Conservation (phyloP, 2,113 vertebrate genomes). For the Genyomyrus donnyi region DNA sequence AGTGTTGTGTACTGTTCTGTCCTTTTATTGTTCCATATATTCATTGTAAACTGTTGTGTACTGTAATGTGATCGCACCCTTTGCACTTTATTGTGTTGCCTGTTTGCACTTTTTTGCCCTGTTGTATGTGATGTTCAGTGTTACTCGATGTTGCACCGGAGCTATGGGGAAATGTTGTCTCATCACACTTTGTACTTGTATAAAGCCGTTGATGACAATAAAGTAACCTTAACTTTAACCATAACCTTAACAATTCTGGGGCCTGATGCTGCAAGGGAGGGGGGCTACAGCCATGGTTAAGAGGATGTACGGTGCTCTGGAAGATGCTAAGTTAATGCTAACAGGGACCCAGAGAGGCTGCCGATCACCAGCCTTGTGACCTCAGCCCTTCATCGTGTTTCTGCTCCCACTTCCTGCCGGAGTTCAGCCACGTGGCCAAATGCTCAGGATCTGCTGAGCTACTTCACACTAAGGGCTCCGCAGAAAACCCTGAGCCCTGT, state of each 20-base stretch:
- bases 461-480: not conserved
- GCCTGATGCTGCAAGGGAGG: not conserved
- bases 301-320: not conserved
- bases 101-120: too few species aligned
- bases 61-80: too few species aligned
- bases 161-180: too few species aligned
- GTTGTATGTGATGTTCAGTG: too few species aligned
- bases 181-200: too few species aligned
- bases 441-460: not conserved
- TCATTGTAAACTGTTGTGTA: too few species aligned
- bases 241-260: not conserved
- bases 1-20: too few species aligned
- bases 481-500: not conserved
- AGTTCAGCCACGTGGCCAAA: not conserved
- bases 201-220: too few species aligned
- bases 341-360: not conserved
- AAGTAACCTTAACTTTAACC: too few species aligned
- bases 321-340: not conserved
- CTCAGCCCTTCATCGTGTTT: not conserved
- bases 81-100: too few species aligned
- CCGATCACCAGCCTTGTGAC: not conserved
- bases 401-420: not conserved
- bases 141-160: too few species aligned
- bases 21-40: too few species aligned
- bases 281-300: not conserved